phyloP scores from a whole-genome alignment of 2,797 vertebrate genomes.

The Rallus crepitans region DNA sequence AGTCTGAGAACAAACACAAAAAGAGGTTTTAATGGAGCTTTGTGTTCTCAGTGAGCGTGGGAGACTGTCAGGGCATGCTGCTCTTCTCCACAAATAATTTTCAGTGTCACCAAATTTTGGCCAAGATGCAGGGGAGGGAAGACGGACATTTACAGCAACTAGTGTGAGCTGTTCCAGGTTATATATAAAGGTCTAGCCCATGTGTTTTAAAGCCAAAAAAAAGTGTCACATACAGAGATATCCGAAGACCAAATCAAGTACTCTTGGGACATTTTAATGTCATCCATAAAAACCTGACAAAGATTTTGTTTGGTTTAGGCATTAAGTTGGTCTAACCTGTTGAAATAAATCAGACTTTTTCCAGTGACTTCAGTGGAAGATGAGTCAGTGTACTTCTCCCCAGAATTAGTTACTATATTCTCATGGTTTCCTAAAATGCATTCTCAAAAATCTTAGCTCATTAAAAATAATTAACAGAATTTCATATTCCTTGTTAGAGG shows the following conservation, averaged over 20 bases:
- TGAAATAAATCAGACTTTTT: background rate
- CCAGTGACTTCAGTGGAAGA: background rate
- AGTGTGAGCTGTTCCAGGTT: background rate
- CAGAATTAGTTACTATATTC: background rate
- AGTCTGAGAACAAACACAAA: slow-evolving; percentile 47
- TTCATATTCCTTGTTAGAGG: background rate
- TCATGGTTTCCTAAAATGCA: background rate
- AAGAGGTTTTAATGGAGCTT: slow-evolving; percentile 23
- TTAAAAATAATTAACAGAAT: slow-evolving; percentile 32
- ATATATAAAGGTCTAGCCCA: background rate
- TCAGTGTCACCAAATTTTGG: slow-evolving; percentile 13
- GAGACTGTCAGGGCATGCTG: background rate
- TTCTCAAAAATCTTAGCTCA: slow-evolving; percentile 16
- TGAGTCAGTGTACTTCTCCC: background rate
- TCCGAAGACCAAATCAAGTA: background rate
- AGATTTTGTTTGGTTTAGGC: background rate
- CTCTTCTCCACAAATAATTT: slow-evolving; percentile 28
- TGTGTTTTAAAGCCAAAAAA: background rate
- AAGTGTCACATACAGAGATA: background rate
- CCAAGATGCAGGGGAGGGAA: background rate
- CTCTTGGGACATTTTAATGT: background rate
- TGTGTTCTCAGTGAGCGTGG: slow-evolving; percentile 16
- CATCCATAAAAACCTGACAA: background rate
- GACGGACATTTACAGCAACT: background rate
- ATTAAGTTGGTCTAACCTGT: background rate